Evolutionary conservation across 2,113 vertebrate species (phyloP).

Genomic region (Suncus etruscus): DNA sequence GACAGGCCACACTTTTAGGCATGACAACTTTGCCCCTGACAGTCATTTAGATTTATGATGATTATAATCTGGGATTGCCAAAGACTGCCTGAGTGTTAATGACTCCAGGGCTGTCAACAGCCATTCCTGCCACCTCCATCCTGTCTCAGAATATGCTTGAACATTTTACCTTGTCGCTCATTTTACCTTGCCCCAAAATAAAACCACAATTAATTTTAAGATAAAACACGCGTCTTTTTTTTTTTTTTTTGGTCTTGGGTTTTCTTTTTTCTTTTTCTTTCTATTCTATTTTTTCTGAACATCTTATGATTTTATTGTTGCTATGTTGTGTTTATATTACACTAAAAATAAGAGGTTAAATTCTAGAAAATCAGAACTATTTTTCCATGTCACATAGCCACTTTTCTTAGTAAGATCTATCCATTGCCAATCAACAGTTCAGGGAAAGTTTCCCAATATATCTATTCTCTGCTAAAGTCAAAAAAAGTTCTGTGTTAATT

Average conservation of each 20-base stretch:
- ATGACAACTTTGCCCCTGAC: not conserved
- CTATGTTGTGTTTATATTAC: constrained; percentile 7
- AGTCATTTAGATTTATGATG: constrained; percentile 61
- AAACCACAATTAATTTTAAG: not conserved
- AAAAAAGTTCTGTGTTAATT: not conserved
- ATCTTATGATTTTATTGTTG: constrained; percentile 18
- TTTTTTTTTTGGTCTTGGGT: not conserved
- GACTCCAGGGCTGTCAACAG: constrained; percentile 47
- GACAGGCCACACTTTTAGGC: not conserved
- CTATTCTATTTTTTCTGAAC: not conserved
- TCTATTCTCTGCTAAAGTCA: not conserved
- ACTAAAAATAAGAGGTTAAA: not conserved
- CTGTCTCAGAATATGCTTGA: not conserved
- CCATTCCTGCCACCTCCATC: constrained; percentile 9
- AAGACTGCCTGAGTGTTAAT: constrained; percentile 28
- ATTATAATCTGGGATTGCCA: constrained; percentile 49
- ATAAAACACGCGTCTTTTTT: not conserved
- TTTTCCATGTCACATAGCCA: not conserved
- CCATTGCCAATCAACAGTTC: not conserved
- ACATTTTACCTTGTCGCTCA: not conserved
- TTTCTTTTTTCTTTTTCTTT: not conserved
- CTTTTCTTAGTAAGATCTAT: constrained; percentile 2
- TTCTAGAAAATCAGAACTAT: constrained; percentile 6
- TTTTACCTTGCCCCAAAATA: constrained; percentile 36
- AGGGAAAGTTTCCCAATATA: not conserved